Percentiles rank a stretch among this genome's conserved stretches.
Conservation (phyloP, 2,888 invertebrate genomes). For the Caenorhabditis sp. region DNA sequence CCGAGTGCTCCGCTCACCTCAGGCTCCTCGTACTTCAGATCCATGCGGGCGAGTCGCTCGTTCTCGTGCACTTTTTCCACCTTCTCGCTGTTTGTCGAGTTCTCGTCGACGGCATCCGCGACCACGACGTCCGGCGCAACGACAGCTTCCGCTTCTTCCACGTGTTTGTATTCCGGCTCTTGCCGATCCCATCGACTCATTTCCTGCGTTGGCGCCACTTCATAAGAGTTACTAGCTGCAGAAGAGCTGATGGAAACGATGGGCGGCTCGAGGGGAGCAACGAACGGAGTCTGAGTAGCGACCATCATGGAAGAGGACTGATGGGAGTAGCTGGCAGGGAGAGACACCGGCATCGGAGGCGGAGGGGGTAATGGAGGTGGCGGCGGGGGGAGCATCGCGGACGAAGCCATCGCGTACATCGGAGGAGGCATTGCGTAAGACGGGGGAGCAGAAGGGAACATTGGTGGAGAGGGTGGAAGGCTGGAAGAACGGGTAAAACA, state of each 20-base stretch:
- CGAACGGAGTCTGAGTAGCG: slow-evolving; percentile 3
- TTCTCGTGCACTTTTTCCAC: slow-evolving; percentile 48
- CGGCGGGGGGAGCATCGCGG: slow-evolving; percentile 6
- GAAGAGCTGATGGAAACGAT: not conserved
- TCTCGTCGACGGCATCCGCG: slow-evolving; percentile 41
- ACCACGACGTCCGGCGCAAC: slow-evolving; percentile 29
- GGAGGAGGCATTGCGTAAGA: slow-evolving; percentile 24
- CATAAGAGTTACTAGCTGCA: not conserved
- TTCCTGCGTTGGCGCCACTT: not conserved
- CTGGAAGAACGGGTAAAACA: too few species aligned
- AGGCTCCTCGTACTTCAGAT: slow-evolving; percentile 32
- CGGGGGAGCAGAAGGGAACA: slow-evolving; percentile 5
- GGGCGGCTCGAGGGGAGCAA: slow-evolving; percentile 3
- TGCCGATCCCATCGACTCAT: slow-evolving; percentile 21
- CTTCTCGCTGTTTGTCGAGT: slow-evolving; percentile 30
- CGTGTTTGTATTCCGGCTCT: slow-evolving; percentile 38
- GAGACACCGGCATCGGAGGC: not conserved
- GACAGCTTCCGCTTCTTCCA: slow-evolving; percentile 12
- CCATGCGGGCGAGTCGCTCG: slow-evolving; percentile 44
- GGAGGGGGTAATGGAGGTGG: slow-evolving; percentile 12
- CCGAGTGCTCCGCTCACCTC: slow-evolving; percentile 3
- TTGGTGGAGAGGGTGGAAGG: slow-evolving; percentile 25
- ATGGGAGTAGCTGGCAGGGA: not conserved
- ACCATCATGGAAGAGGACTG: slow-evolving; percentile 19
- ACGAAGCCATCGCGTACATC: slow-evolving; percentile 1